A percentile compares a stretch with the other conserved stretches of the same genome.
Evolutionary conservation across 2,888 invertebrate genomes (phyloP).

Genomic region (Drosophila neonasuta): DNA sequence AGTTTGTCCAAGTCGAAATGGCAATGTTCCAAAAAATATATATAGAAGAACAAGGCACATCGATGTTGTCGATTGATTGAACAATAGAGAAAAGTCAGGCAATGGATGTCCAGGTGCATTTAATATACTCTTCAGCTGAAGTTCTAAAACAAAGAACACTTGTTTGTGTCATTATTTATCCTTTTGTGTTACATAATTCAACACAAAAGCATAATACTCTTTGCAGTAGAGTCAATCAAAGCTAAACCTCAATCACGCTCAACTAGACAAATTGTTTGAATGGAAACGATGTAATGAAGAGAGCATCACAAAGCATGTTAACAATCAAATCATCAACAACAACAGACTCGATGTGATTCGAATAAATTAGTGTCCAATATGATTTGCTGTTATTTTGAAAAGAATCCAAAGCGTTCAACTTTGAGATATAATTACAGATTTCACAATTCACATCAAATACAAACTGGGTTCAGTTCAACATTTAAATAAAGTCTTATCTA

Average conservation of each 20-base stretch:
- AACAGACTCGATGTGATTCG: conserved; percentile 5
- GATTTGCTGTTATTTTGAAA: not conserved
- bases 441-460: not conserved
- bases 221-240: not conserved
- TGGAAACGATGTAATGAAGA: conserved; percentile 54
- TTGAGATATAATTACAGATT: too few species aligned
- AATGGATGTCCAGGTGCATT: not conserved
- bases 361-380: not conserved
- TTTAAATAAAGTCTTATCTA: too few species aligned
- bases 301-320: conserved; percentile 30
- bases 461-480: too few species aligned
- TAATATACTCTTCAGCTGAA: not conserved
- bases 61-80: conserved; percentile 36
- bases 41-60: conserved; percentile 20
- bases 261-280: conserved; percentile 58
- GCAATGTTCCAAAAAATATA: conserved; percentile 30
- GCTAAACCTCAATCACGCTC: conserved; percentile 45
- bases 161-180: not conserved
- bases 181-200: not conserved
- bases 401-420: not conserved
- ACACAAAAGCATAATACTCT: conserved; percentile 1
- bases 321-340: conserved; percentile 6
- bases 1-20: not conserved
- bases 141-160: not conserved
- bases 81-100: conserved; percentile 2